Conservation (phyloP, 2,888 invertebrate species). For the Pelosia muscerda region DNA sequence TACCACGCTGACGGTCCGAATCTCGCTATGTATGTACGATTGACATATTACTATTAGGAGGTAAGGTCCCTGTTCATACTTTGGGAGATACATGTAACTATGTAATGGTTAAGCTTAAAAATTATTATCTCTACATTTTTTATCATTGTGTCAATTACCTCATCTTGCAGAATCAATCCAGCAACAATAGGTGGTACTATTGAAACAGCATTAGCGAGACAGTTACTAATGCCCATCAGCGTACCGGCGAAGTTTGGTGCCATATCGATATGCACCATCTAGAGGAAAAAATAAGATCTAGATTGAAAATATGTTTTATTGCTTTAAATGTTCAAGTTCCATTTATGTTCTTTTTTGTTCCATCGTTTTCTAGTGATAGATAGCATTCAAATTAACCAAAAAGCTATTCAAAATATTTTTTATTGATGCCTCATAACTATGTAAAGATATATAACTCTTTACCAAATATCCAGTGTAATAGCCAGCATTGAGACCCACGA, state of each 20-base stretch:
- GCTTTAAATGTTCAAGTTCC: too few species aligned
- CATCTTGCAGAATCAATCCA: slow-evolving; percentile 88
- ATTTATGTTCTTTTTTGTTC: too few species aligned
- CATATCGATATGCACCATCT: slow-evolving; percentile 92
- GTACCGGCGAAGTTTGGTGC: slow-evolving; percentile 93
- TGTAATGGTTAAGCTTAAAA: background rate
- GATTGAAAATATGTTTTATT: background rate
- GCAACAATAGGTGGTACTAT: slow-evolving; percentile 91
- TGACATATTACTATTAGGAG: too few species aligned
- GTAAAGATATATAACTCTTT: slow-evolving; percentile 49
- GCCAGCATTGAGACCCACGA: slow-evolving; percentile 90
- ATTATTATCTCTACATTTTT: too few species aligned
- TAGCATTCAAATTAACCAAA: background rate
- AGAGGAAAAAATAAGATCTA: slow-evolving; percentile 66
- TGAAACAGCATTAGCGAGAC: slow-evolving; percentile 89
- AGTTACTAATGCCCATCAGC: slow-evolving; percentile 93
- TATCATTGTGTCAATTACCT: slow-evolving; percentile 41
- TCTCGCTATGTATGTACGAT: too few species aligned
- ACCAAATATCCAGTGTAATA: slow-evolving; percentile 90
- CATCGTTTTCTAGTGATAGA: too few species aligned
- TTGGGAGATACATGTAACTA: too few species aligned
- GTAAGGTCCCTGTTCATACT: too few species aligned
- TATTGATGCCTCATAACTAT: too few species aligned
- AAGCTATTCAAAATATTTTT: too few species aligned
- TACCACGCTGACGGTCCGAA: too few species aligned